Evolutionary conservation across 2,888 invertebrate genomes (phyloP).

Genomic region (Dynastes hyllus): DNA sequence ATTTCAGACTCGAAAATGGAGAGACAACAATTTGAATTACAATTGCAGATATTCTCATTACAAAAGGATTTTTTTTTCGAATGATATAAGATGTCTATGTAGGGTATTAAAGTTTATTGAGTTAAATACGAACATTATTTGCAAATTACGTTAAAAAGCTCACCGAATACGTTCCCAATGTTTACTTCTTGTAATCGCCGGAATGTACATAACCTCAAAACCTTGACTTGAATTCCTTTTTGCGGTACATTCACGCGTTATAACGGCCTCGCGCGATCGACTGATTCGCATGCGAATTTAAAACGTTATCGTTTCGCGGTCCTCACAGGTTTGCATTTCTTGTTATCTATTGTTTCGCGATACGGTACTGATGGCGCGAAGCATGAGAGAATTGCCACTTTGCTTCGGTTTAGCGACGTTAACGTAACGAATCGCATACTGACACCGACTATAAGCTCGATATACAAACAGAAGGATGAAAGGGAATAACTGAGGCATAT

Average conservation of each 20-base stretch:
- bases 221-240: slow-evolving; percentile 3
- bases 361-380: background rate
- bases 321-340: background rate
- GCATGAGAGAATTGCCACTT: slow-evolving; percentile 12
- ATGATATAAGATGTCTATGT: too few species aligned
- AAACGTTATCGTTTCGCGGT: background rate
- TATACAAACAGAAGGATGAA: background rate
- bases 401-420: background rate
- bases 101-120: too few species aligned
- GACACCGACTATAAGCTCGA: slow-evolving; percentile 14
- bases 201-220: slow-evolving; percentile 45
- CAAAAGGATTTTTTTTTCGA: too few species aligned
- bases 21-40: too few species aligned
- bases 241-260: background rate
- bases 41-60: too few species aligned
- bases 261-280: background rate
- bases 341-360: slow-evolving; percentile 5
- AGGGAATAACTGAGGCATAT: too few species aligned
- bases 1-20: too few species aligned
- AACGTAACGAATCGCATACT: slow-evolving; percentile 2
- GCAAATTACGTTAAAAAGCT: background rate
- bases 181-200: slow-evolving; percentile 34
- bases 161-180: slow-evolving; percentile 46
- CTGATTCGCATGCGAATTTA: background rate
- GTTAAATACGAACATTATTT: background rate